Base-by-base conservation (phyloP, 2,888 invertebrate genomes). In the Bellardia bayeri region DNA sequence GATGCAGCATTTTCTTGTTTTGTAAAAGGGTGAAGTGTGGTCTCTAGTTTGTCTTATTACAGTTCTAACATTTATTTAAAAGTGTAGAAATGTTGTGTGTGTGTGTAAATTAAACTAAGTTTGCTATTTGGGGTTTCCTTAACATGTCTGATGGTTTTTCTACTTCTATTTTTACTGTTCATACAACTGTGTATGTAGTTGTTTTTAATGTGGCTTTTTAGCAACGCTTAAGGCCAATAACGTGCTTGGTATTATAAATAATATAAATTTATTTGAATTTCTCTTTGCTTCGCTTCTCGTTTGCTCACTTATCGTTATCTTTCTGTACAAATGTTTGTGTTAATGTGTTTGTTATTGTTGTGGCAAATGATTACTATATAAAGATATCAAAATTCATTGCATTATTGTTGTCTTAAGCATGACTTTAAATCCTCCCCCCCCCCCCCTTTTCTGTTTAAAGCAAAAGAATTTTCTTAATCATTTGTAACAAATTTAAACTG, bases 391-490 rank as follows among this genome's bases (percentile, higher is more conserved):
- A 76, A 88, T 88, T 90, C 88, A 89, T 86, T 82, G 79, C 88
- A 88, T 89, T 87, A 88, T 88, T 89, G 89, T 89, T 82, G 85
- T 88, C 78, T 86, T 80, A 87, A 89, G 85, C 82, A 82, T 69
- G 87, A 86, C 75, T 87, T 79, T 11, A 69, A 74, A 45, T 54
- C 23, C 76, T 54, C 72, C 68, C 11, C 33, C 63, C 45, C 23
- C 76, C 61, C 72, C 68, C 11, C 33, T 69, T 63, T 85, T 7
- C 63, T 54, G 16, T 71, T 76, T 42, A 42, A 11, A 13, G 14
- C 2, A 16, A 40, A 69, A 54, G 16, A 42, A 69, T 13, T 45
- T 64, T 37, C 8, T 37, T 45, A 80, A 80, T 63, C 68, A 68
- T 80, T 80, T 80, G 75, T 75, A 37, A 75, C 69, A 69, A 80